A percentile compares a stretch with the other conserved stretches of the same genome.
Evolutionary conservation across 2,797 vertebrate species (phyloP).

Genomic region (Propithecus deckenii): DNA sequence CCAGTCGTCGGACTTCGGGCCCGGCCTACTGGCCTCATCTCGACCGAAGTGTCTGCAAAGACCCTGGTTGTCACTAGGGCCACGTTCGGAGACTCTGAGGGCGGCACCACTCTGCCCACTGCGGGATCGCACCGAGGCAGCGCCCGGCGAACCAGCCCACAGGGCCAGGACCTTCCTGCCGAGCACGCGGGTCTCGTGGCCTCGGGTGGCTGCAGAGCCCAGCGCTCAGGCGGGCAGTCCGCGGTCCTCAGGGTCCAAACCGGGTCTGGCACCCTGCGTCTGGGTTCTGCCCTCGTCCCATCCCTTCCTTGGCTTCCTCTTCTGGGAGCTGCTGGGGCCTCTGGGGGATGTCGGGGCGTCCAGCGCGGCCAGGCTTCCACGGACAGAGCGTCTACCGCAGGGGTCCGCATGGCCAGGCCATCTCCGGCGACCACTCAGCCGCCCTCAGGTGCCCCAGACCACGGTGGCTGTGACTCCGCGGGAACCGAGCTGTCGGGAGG

Average conservation of each 20-base stretch:
- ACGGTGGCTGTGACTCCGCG: accelerated
- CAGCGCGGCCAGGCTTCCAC: too few relatives aligned
- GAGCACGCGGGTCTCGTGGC: neutral
- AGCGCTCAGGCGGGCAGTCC: too few relatives aligned
- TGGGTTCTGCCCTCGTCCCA: accelerated
- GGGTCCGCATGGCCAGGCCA: neutral
- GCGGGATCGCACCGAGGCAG: neutral
- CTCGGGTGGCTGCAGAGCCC: neutral
- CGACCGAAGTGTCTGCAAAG: neutral
- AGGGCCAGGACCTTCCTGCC: neutral
- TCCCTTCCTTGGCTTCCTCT: neutral
- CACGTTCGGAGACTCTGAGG: neutral
- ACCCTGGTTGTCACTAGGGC: neutral
- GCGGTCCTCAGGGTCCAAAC: too few relatives aligned
- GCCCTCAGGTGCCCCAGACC: accelerated
- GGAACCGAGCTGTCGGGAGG: accelerated
- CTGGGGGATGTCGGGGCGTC: neutral
- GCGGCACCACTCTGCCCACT: accelerated
- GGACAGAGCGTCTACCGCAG: neutral
- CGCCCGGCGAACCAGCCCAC: neutral
- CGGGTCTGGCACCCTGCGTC: neutral
- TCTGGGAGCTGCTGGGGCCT: neutral
- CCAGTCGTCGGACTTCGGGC: neutral
- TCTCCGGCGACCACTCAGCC: neutral
- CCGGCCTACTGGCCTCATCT: neutral